Evolutionary conservation across 2,113 vertebrate species (phyloP).

Genomic region (Neogobius melanostomus): DNA sequence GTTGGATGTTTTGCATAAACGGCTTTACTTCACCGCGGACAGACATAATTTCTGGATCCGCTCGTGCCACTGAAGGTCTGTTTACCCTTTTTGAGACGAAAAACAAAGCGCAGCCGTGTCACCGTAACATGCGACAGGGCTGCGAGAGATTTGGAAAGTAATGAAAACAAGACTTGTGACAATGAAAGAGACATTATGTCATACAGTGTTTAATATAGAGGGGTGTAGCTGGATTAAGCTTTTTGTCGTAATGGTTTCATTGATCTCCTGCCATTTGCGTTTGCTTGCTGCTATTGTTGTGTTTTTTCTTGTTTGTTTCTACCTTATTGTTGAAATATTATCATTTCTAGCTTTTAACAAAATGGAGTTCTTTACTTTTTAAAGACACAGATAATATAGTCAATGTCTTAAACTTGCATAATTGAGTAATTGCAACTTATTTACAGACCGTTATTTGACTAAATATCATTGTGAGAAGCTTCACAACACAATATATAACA

Average conservation of each 20-base stretch:
- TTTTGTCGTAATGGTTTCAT: not conserved
- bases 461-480: too few species aligned
- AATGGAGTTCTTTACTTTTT: too few species aligned
- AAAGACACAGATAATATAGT: too few species aligned
- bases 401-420: too few species aligned
- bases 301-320: not conserved
- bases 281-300: not conserved
- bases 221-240: not conserved
- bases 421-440: too few species aligned
- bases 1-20: conserved; percentile 49
- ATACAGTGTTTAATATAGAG: not conserved
- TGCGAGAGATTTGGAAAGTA: not conserved
- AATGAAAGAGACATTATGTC: not conserved
- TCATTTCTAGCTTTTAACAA: too few species aligned
- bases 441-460: too few species aligned
- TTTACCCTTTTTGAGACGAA: conserved; percentile 43
- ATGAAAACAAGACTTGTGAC: conserved; percentile 1
- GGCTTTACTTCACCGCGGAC: conserved; percentile 38
- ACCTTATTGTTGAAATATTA: not conserved
- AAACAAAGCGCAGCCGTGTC: conserved; percentile 40
- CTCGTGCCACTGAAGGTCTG: conserved; percentile 55
- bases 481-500: too few species aligned
- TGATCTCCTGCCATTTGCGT: not conserved
- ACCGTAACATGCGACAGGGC: conserved; percentile 8
- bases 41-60: conserved; percentile 51